phyloP scores from a whole-genome alignment of 2,797 vertebrate species.

The Onychomys arenicola region DNA sequence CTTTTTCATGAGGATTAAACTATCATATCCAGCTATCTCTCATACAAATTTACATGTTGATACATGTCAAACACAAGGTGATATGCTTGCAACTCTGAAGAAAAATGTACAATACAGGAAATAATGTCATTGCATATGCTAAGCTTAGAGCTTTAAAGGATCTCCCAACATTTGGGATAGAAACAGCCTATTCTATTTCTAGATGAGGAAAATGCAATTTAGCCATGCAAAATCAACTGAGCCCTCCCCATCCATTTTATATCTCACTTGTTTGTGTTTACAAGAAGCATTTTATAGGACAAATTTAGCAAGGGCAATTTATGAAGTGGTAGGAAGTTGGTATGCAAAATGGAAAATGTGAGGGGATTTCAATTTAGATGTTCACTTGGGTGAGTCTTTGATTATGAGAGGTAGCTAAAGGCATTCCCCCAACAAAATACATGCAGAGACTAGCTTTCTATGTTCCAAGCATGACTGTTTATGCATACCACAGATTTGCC shows the following conservation, averaged over 20 bases:
- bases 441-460: neutral
- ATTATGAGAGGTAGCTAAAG: neutral
- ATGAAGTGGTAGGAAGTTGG: slow-evolving; percentile 44
- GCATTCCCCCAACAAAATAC: neutral
- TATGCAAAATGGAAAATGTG: neutral
- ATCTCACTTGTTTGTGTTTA: slow-evolving; percentile 36
- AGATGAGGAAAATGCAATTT: slow-evolving; percentile 57
- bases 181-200: slow-evolving; percentile 48
- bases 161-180: neutral
- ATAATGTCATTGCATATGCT: neutral
- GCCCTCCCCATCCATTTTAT: neutral
- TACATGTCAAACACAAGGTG: slow-evolving; percentile 18
- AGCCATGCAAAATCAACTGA: slow-evolving; percentile 53
- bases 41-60: neutral
- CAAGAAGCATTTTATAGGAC: slow-evolving; percentile 71
- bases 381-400: neutral
- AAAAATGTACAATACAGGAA: neutral
- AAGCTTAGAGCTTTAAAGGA: slow-evolving; percentile 40
- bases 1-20: neutral
- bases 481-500: neutral
- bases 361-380: slow-evolving; percentile 53
- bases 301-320: slow-evolving; percentile 43
- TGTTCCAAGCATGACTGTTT: neutral
- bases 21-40: neutral
- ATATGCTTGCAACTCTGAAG: neutral